These are phyloP conservation scores for Lasaia peninsularis DNA, from an alignment of 1,140 invertebrate genomes.

Conservation along the genomic window DNA sequence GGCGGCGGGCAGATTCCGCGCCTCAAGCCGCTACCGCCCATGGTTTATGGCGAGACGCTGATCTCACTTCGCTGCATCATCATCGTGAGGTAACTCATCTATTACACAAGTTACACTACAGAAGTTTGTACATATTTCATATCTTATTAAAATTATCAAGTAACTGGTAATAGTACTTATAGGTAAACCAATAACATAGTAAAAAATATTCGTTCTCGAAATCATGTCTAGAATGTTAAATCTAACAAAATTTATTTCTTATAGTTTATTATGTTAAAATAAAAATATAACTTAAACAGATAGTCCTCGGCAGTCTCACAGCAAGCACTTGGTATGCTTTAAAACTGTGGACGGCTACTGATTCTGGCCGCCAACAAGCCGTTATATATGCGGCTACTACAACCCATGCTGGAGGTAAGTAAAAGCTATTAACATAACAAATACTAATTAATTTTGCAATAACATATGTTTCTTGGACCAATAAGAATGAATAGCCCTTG, in stretches of 20 bases:
- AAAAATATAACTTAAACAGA: conserved; percentile 27
- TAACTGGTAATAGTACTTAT: no score
- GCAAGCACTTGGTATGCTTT: conserved; percentile 86
- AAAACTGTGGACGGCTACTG: conserved; percentile 85
- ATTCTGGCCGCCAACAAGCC: conserved; percentile 82
- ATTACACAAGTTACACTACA: background rate
- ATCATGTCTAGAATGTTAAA: no score
- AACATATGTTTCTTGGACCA: no score
- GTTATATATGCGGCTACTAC: conserved; percentile 86
- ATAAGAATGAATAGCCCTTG: no score
- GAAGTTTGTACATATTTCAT: no score
- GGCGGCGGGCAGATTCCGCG: conserved; percentile 46
- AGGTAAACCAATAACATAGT: no score
- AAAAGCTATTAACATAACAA: background rate
- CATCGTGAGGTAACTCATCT: conserved; percentile 48
- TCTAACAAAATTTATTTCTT: no score
- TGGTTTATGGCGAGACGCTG: conserved; percentile 52
- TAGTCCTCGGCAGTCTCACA: conserved; percentile 78
- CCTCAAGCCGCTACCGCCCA: conserved; percentile 16
- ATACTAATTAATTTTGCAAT: background rate
- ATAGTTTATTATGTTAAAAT: background rate
- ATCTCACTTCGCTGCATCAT: conserved; percentile 60
- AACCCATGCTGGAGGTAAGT: conserved; percentile 82
- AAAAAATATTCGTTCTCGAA: no score
- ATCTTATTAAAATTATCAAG: no score